Evolutionary conservation across 2,113 vertebrate genomes (phyloP), one percentile per base, ranked within the genome.

Genomic region (Rattus rattus): DNA sequence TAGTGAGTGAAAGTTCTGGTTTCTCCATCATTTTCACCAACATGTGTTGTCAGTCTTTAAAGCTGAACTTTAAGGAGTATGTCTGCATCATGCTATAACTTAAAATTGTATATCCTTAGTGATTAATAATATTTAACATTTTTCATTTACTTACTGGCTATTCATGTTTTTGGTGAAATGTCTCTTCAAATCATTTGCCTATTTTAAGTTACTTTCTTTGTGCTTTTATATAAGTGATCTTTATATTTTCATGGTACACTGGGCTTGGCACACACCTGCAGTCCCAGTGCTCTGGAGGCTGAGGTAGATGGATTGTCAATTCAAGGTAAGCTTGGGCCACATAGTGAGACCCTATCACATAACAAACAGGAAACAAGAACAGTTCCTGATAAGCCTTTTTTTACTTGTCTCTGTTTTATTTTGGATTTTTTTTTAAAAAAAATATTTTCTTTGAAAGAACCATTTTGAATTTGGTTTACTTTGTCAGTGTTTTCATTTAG

Each of bases 191-290:
- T 84, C 26, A 54, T 88, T 91, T 79, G 39, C 43, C 69, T 63
- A 81, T 65, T 88, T 96, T 93, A 88, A 93, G 20, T 65, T 93
- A 87, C 12, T 9, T 93, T 65, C 1, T 90, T 94, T 86, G 67
- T 43, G 28, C 90, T 87, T 14, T 94, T 90, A 47, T 70, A 24
- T 70, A 87, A 52, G 14, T 52, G 26, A 69, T 86, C 26, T 76
- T 69, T 39, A 65, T 63, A 52, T 52, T 70, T 70, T 52, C 65
- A 49, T 54, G 30, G 54, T 70, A 69, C 65, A 1, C 28, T 52
- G 33, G 47, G 65, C 43, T 49, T 87, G 85, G 19, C 19, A 87
- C 84, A 87, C 2, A 70, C 12, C 30, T 88, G 11, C 14, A 70
- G n/a, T 70, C 19, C 39, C 20, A n/a, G 9, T 24, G 47, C 47